Evolutionary conservation across 92 coral and sea anemone genomes (phyloP).

Genomic region (Porites cylindrica): DNA sequence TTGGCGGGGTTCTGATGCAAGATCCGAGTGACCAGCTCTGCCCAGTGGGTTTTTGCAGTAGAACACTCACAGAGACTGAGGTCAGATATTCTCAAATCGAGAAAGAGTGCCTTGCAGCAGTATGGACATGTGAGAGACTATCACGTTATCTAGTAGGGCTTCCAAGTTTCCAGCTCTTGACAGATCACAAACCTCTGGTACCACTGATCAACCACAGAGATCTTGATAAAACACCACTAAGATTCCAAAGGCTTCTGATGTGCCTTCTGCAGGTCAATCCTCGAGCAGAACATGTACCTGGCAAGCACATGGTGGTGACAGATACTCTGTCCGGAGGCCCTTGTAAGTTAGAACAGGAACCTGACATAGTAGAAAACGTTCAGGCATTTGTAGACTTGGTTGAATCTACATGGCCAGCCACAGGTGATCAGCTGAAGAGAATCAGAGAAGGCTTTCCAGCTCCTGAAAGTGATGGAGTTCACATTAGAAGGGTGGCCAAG

Average conservation of each 20-base stretch:
- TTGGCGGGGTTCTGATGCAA: too few species aligned
- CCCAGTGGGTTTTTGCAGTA: too few species aligned
- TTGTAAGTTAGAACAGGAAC: background rate
- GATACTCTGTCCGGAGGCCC: background rate
- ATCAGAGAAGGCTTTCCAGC: background rate
- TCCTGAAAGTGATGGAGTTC: too few species aligned
- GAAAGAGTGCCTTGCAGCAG: too few species aligned
- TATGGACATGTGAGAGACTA: slow-evolving; percentile 56
- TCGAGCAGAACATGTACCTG: background rate
- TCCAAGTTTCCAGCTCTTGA: slow-evolving; percentile 43
- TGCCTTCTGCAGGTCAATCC: background rate
- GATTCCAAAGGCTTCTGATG: slow-evolving; percentile 63
- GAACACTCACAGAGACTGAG: too few species aligned
- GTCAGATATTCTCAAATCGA: background rate
- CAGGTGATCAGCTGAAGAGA: background rate
- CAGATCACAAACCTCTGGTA: slow-evolving; percentile 68
- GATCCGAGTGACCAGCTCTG: too few species aligned
- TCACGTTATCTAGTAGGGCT: slow-evolving; percentile 53
- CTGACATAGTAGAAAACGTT: background rate
- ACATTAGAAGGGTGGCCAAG: too few species aligned
- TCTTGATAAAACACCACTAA: slow-evolving; percentile 40
- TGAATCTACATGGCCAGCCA: background rate
- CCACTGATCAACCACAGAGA: slow-evolving; percentile 50
- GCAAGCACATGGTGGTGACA: background rate
- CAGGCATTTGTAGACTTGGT: background rate